Conservation (phyloP, 2,797 vertebrate genomes). For the Clarias pachynema region DNA sequence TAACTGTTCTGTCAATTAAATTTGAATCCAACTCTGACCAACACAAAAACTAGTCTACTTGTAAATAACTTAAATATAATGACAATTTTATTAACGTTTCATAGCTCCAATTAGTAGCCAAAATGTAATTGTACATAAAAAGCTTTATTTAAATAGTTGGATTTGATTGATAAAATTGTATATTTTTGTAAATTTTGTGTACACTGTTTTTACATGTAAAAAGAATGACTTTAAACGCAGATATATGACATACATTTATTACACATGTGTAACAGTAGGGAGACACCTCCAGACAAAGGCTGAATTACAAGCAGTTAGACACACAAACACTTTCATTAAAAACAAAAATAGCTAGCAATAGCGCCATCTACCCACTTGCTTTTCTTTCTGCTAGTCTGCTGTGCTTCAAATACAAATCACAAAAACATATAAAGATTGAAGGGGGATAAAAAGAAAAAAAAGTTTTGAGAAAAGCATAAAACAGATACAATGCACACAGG, state of each 20-base stretch:
- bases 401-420: not conserved
- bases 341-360: not conserved
- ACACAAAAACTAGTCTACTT: not conserved
- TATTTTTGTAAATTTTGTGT: not conserved
- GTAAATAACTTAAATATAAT: not conserved
- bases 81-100: not conserved
- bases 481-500: not conserved
- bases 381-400: not conserved
- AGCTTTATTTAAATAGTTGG: not conserved
- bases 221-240: not conserved
- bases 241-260: not conserved
- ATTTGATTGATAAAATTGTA: not conserved
- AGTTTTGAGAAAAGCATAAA: not conserved
- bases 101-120: not conserved
- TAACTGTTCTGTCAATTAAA: not conserved
- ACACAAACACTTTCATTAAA: not conserved
- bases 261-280: slow-evolving; percentile 17
- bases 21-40: not conserved
- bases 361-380: not conserved
- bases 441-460: not conserved
- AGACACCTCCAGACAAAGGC: not conserved
- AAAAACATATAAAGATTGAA: not conserved
- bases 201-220: no score
- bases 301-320: slow-evolving; percentile 10
- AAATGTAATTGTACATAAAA: not conserved